Percentiles rank a stretch among this genome's conserved stretches.
phyloP scores from a whole-genome alignment of 2,888 invertebrate genomes.

The Patella pellucida region DNA sequence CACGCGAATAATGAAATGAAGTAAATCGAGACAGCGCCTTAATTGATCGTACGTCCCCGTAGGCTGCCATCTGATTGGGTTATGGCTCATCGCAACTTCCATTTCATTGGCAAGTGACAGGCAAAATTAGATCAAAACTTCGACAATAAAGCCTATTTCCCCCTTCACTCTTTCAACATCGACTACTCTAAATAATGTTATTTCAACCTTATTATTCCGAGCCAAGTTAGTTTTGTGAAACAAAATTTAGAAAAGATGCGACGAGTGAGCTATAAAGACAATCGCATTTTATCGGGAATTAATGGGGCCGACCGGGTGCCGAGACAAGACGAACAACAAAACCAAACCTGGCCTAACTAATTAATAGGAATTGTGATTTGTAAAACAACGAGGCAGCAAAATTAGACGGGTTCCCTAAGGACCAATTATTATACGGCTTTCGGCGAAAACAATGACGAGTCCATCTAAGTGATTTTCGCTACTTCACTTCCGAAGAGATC shows the following conservation, averaged over 20 bases:
- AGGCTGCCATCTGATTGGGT: conserved; percentile 33
- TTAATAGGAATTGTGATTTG: conserved; percentile 35
- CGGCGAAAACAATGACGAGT: conserved; percentile 25
- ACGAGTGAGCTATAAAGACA: conserved; percentile 34
- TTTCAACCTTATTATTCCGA: conserved; percentile 35
- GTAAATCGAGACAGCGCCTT: conserved; percentile 34
- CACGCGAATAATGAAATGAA: conserved; percentile 35
- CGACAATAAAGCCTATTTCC: conserved; percentile 34
- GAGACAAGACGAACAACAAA: conserved; percentile 27
- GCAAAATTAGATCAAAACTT: conserved; percentile 36
- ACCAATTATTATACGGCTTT: conserved; percentile 24
- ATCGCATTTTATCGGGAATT: conserved; percentile 35
- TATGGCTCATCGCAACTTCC: conserved; percentile 23
- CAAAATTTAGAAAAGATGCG: conserved; percentile 26
- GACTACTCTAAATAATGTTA: conserved; percentile 36
- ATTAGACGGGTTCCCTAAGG: conserved; percentile 23
- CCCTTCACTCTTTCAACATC: conserved; percentile 27
- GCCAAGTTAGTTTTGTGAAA: conserved; percentile 17
- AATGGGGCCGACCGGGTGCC: conserved; percentile 33
- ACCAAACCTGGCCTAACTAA: conserved; percentile 32
- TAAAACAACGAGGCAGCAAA: conserved; percentile 23
- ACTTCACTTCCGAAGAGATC: conserved; percentile 12
- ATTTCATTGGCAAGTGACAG: conserved; percentile 35
- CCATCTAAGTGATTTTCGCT: conserved; percentile 16
- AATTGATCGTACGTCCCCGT: conserved; percentile 36